Base-by-base conservation (phyloP, 2,113 vertebrate genomes). In the Telmatochromis sp. region DNA sequence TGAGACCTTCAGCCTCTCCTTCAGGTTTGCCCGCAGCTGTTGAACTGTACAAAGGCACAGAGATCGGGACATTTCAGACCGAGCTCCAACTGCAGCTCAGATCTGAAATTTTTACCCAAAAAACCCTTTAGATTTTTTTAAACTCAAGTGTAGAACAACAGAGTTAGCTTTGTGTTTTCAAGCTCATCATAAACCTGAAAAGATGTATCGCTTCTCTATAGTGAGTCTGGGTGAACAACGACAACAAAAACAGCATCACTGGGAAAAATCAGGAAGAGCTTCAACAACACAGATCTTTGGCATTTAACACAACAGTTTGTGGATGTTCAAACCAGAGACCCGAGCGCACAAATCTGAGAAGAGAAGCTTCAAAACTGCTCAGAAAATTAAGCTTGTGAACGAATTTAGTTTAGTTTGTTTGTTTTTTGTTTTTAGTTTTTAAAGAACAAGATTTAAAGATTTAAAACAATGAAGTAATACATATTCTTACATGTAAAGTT, bases 1-100 rank as follows among this genome's bases (percentile, higher is more conserved):
- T 68, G 73, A 90, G 78, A 82, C n/a, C 50, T 28, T 53, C 14
- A 88, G 92, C 93, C n/a, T 90, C 87, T 93, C 91, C 88, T 82
- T 40, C 37, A 53, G 83, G 57, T 86, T 65, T 81, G 26, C 31
- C 75, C 57, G 53, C 63, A 45, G 58, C 31, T 13, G 55, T 78
- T 60, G 31, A 10, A 63, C 15, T 54, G 19, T 17, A 85, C 45
- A 51, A 91, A 94, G 90, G 92, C 92, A 91, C 85, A 14, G 33
- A 78, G 37, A 63, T 78, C 31, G 2, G 37, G n/a, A 85, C 83
- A 28, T 53, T 26, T 63, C 78, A 84, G 78, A 55, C 53, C 2
- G 7, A 84, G 15, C 40, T 31, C 35, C 50, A 83, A 58, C 71
- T 50, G 26, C 45, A 50, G 23, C 4, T 50, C 45, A 9, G 15